Evolutionary conservation across 2,113 vertebrate genomes (phyloP).

Genomic region (Dinomys branickii): DNA sequence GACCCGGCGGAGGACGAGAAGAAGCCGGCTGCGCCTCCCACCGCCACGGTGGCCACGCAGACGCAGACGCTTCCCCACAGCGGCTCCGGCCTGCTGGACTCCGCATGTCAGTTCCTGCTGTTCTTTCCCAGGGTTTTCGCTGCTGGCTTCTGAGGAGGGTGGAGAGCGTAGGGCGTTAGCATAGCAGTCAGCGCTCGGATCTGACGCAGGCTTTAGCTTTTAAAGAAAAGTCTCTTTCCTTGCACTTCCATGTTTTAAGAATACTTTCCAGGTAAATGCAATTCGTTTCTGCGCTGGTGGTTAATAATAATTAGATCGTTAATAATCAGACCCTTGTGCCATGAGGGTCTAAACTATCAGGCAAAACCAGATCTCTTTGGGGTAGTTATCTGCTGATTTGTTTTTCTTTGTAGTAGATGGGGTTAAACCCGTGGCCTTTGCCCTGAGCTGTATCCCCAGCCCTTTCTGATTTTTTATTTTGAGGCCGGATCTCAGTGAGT

Average conservation of each 20-base stretch:
- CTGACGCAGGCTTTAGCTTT: constrained; percentile 28
- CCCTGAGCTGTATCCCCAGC: background rate
- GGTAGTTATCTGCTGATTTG: background rate
- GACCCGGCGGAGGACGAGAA: constrained; percentile 92
- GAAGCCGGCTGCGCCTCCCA: constrained; percentile 78
- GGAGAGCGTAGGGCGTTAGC: background rate
- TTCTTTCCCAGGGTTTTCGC: background rate
- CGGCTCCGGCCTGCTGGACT: constrained; percentile 90
- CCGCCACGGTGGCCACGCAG: constrained; percentile 83
- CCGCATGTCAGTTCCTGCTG: constrained; percentile 87
- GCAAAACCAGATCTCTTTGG: constrained; percentile 3
- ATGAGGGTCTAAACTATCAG: constrained; percentile 11
- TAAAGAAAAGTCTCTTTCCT: background rate
- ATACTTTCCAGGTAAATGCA: constrained; percentile 24
- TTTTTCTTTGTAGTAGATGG: background rate
- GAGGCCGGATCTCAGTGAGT: background rate
- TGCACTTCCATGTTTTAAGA: constrained; percentile 43
- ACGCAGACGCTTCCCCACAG: constrained; percentile 87
- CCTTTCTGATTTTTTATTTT: background rate
- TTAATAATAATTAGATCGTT: background rate
- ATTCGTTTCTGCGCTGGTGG: constrained; percentile 33
- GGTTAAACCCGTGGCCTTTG: background rate
- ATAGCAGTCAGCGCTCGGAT: background rate
- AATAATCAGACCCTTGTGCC: background rate
- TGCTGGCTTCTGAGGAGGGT: background rate